phyloP scores from a whole-genome alignment of 2,888 invertebrate genomes.

The Spatulosminthurus flaviceps region DNA sequence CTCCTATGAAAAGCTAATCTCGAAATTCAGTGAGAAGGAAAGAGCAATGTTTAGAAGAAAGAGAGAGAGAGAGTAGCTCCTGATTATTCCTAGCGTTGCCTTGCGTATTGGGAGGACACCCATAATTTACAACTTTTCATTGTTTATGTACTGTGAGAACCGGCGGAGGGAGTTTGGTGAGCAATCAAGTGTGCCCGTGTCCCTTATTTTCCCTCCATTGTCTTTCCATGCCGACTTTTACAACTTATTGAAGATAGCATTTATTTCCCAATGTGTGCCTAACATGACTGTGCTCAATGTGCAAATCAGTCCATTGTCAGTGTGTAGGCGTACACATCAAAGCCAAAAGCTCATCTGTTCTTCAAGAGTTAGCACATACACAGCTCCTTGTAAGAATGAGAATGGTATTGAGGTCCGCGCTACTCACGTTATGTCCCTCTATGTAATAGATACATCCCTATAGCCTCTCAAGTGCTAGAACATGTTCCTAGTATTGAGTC shows the following conservation, averaged over 20 bases:
- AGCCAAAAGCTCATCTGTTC: neutral
- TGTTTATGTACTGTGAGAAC: slow-evolving; percentile 31
- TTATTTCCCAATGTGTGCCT: slow-evolving; percentile 16
- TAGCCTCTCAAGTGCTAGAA: too few species aligned
- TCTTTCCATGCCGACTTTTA: slow-evolving; percentile 35
- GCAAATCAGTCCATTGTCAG: slow-evolving; percentile 3
- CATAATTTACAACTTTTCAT: slow-evolving; percentile 39
- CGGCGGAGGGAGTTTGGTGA: slow-evolving; percentile 27
- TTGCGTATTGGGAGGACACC: slow-evolving; percentile 21
- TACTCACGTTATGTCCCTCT: too few species aligned
- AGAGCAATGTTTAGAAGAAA: neutral
- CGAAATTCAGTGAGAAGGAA: slow-evolving; percentile 50
- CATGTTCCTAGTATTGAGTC: too few species aligned
- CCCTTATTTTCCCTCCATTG: slow-evolving; percentile 40
- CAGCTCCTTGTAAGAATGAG: neutral
- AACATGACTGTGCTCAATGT: neutral
- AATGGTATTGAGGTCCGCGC: too few species aligned
- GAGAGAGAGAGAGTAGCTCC: slow-evolving; percentile 12
- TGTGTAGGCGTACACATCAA: slow-evolving; percentile 14
- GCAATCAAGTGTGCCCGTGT: slow-evolving; percentile 48
- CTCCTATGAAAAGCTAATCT: slow-evolving; percentile 46
- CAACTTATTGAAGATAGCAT: slow-evolving; percentile 20
- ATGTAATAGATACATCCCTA: too few species aligned
- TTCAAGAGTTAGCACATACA: neutral
- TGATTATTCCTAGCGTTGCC: neutral